A percentile compares a stretch with the other conserved stretches of the same genome.
Evolutionary conservation across 53 echinoderm and acorn worm genomes (phyloP).

Genomic region (Echinarachnius parma): DNA sequence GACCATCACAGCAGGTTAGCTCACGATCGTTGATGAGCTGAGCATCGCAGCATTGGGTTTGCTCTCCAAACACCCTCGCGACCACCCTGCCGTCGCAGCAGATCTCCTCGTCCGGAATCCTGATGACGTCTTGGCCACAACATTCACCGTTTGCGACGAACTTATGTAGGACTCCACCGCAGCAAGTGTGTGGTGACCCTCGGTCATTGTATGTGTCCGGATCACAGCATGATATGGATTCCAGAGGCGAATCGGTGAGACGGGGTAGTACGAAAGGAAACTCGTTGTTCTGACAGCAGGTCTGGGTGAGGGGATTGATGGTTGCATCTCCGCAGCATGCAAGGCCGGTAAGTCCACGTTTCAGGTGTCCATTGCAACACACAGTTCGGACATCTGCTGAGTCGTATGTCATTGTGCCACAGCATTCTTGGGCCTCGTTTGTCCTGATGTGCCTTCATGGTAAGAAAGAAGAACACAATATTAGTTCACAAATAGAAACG

Average conservation of each 20-base stretch:
- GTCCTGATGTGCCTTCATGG: neutral
- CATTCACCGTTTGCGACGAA: conserved; percentile 51
- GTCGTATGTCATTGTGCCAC: conserved; percentile 16
- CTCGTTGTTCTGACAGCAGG: conserved; percentile 47
- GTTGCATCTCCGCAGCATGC: conserved; percentile 60
- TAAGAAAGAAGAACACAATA: neutral
- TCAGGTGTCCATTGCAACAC: conserved; percentile 41
- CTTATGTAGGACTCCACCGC: conserved; percentile 60
- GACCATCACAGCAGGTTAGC: conserved; percentile 42
- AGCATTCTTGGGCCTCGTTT: conserved; percentile 7
- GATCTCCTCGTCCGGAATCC: conserved; percentile 50
- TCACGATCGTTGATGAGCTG: conserved; percentile 8
- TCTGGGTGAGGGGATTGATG: conserved; percentile 36
- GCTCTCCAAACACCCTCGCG: conserved; percentile 2
- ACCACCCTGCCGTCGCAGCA: conserved; percentile 56
- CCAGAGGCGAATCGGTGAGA: neutral
- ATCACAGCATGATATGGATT: conserved; percentile 39
- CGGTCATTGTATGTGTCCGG: conserved; percentile 44
- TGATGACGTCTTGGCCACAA: conserved; percentile 51
- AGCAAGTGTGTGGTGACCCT: conserved; percentile 53
- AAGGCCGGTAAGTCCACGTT: conserved; percentile 11
- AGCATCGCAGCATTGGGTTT: conserved; percentile 40
- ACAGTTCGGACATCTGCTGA: neutral
- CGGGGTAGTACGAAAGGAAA: conserved; percentile 24
- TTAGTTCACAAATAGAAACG: too few relatives aligned